phyloP scores from a whole-genome alignment of 2,113 vertebrate species.

The Rhombomys opimus region DNA sequence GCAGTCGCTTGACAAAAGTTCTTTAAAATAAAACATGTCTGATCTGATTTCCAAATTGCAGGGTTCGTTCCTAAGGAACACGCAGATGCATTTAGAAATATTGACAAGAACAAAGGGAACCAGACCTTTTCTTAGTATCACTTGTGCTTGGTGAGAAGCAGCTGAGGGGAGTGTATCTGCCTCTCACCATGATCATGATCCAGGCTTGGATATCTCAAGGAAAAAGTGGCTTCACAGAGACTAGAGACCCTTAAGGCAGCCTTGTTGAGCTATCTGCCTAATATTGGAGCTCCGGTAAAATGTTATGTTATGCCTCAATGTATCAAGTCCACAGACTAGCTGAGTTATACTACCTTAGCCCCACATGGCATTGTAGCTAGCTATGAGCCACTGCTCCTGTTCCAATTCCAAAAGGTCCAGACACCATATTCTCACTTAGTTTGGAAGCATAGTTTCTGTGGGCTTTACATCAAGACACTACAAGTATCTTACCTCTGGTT shows the following conservation, averaged over 20 bases:
- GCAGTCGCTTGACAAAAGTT: background rate
- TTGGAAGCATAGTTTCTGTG: background rate
- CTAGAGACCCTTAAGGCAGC: background rate
- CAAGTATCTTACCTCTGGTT: background rate
- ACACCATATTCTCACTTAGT: background rate
- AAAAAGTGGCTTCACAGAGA: background rate
- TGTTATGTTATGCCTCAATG: background rate
- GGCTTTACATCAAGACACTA: background rate
- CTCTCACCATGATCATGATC: background rate
- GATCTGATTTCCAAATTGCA: conserved; percentile 56
- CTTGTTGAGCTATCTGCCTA: background rate
- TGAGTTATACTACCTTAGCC: background rate
- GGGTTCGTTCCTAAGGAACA: conserved; percentile 53
- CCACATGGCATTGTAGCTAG: background rate
- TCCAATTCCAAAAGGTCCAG: background rate
- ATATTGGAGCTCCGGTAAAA: background rate
- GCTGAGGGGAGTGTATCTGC: background rate
- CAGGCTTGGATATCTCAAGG: background rate
- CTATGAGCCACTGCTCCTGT: background rate
- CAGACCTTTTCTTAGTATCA: background rate
- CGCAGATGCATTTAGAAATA: background rate
- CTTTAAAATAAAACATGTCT: conserved; percentile 58
- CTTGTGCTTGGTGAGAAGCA: background rate
- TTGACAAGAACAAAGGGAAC: background rate
- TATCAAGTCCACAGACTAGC: background rate